A percentile compares a stretch with the other conserved stretches of the same genome.
Conservation (phyloP, 2,888 invertebrate species). For the Trisateles emortualis region DNA sequence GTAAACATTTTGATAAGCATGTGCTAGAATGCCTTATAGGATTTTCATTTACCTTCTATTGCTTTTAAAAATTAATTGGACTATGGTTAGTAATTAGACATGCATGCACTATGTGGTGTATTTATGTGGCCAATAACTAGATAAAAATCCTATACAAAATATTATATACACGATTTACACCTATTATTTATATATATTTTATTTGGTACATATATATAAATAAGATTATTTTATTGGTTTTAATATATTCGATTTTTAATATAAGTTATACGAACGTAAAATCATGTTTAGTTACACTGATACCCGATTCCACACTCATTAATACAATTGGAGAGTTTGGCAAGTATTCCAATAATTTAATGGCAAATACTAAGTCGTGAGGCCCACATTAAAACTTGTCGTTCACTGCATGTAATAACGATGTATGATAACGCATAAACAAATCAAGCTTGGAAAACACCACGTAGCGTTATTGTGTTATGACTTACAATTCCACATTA, state of each 20-base stretch:
- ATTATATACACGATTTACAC: too few relatives aligned
- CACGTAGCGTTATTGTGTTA: constrained; percentile 62
- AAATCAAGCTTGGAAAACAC: constrained; percentile 48
- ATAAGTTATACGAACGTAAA: background rate
- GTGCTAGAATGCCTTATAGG: too few relatives aligned
- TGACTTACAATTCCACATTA: constrained; percentile 83
- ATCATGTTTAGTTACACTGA: background rate
- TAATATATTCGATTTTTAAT: background rate
- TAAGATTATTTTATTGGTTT: background rate
- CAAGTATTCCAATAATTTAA: background rate
- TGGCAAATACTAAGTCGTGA: background rate
- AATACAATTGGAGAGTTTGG: background rate
- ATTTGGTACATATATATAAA: too few relatives aligned
- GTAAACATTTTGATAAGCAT: too few relatives aligned
- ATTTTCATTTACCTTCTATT: too few relatives aligned
- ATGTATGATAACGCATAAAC: constrained; percentile 32
- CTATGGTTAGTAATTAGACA: background rate
- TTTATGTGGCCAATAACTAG: too few relatives aligned
- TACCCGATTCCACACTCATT: background rate
- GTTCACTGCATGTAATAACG: constrained; percentile 21
- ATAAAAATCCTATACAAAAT: background rate
- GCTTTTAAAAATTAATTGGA: too few relatives aligned
- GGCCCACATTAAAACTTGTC: background rate
- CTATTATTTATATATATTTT: too few relatives aligned
- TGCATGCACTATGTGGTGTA: background rate